These are phyloP conservation scores for Hephaestus fuliginosus DNA, from an alignment of 2,797 vertebrate genomes.

Conservation along the genomic window DNA sequence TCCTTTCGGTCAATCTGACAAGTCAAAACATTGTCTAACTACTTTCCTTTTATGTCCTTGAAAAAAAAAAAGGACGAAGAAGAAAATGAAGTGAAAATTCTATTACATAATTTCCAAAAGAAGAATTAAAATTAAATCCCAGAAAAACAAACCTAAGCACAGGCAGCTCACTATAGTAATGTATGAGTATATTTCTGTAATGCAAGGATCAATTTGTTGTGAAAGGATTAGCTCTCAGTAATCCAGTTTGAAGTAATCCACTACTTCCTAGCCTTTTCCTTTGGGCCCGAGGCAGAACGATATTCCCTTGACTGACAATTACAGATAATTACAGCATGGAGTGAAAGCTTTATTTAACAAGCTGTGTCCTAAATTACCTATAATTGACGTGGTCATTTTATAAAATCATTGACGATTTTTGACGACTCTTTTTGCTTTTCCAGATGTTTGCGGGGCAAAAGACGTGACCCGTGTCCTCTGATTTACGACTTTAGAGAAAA, in stretches of 20 bases:
- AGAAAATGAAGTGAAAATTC: not conserved
- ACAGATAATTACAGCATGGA: conserved; percentile 75
- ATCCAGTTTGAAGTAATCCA: conserved; percentile 62
- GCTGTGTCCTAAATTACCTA: conserved; percentile 79
- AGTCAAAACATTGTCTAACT: not conserved
- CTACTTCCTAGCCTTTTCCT: conserved; percentile 44
- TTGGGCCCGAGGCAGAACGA: conserved; percentile 37
- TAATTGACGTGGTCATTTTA: conserved; percentile 80
- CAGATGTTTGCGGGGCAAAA: conserved; percentile 74
- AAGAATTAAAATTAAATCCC: not conserved
- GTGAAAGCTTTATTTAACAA: conserved; percentile 82
- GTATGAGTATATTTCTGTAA: conserved; percentile 10
- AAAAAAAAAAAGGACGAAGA: not conserved
- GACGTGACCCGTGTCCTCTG: conserved; percentile 64
- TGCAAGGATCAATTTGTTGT: conserved; percentile 29
- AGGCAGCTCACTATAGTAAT: not conserved
- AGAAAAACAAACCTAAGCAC: too few species aligned
- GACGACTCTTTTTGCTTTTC: conserved; percentile 72
- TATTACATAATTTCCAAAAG: not conserved
- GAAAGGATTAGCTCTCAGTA: conserved; percentile 52
- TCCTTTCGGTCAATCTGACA: not conserved
- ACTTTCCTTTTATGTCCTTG: not conserved
- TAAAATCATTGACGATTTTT: conserved; percentile 79
- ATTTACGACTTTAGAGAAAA: conserved; percentile 72
- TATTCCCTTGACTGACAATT: conserved; percentile 80